These are phyloP conservation scores for Heterodera filipjevi DNA, from an alignment of 2,888 invertebrate genomes.

Conservation along the genomic window DNA sequence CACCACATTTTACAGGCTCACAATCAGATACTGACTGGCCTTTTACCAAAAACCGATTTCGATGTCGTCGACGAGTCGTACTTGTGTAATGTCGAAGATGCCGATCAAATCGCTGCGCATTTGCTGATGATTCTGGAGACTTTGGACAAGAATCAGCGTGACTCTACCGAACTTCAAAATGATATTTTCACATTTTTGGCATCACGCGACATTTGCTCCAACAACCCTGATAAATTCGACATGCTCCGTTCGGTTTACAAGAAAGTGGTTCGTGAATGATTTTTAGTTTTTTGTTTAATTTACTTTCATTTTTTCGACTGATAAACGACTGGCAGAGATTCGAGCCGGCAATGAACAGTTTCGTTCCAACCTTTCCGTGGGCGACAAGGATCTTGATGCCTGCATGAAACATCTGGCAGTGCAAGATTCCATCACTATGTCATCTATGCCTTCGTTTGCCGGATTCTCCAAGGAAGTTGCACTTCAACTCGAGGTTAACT, in stretches of 20 bases:
- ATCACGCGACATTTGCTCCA: slow-evolving; percentile 10
- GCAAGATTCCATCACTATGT: neutral
- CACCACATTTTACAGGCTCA: too few relatives aligned
- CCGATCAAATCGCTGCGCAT: slow-evolving; percentile 25
- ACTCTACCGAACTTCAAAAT: slow-evolving; percentile 4
- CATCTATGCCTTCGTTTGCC: slow-evolving; percentile 4
- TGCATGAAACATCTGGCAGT: slow-evolving; percentile 19
- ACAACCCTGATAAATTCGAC: slow-evolving; percentile 22
- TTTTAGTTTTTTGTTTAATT: slow-evolving; percentile 1
- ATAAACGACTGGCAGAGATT: slow-evolving; percentile 17
- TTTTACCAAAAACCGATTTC: neutral
- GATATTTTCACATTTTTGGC: slow-evolving; percentile 23
- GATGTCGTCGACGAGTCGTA: neutral
- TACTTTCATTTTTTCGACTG: neutral
- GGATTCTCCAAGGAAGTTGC: neutral
- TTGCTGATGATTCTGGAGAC: slow-evolving; percentile 26
- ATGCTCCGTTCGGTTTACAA: neutral
- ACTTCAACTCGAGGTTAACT: neutral
- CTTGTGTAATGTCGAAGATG: slow-evolving; percentile 17
- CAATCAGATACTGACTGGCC: too few relatives aligned
- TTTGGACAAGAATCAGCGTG: slow-evolving; percentile 20
- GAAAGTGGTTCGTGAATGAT: slow-evolving; percentile 14
- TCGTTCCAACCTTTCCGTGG: slow-evolving; percentile 12
- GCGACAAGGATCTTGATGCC: slow-evolving; percentile 23
- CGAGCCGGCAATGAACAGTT: slow-evolving; percentile 16